Evolutionary conservation across 2,113 vertebrate genomes (phyloP), one percentile per base, ranked within the genome.

Genomic region (Chrysochloris asiatica): DNA sequence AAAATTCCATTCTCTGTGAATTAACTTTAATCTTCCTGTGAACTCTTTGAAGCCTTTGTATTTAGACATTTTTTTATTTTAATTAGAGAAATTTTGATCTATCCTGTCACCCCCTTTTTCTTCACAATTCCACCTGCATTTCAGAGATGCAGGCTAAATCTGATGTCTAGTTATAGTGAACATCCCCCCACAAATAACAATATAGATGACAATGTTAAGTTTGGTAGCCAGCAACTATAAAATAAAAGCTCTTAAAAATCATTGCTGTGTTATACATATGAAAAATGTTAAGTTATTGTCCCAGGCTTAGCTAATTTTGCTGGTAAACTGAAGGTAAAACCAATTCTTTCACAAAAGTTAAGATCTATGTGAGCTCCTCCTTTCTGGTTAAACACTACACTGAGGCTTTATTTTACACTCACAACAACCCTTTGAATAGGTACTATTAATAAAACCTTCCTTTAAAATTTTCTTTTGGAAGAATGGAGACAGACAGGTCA

Each of bases 401-500:
- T 14, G 26, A 67, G 36, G 54, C 26, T 78, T 78, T 24, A 28
- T 41, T 89, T 79, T 67, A 76, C 50, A 33, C 21, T 38, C 38
- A 77, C 14, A 33, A 78, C n/a, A 61, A 80, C 11, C 22, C 48
- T 81, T 11, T 63, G 52, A 54, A 61, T 33, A 76, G 22, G 33
- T 26, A 67, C 22, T n/a, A 47, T 59, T 33, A 93, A 38, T 48
- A 36, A 73, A 82, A 92, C 36, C 67, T 22, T 6, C 67, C 14
- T 69, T 69, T 38, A 6, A 4, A n/a, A 38, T 19, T 38, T 21
- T 38, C n/a, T 69, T 69, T 6, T 84, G 28, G 14, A 73, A 24
- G 59, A 89, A 90, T 43, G 4, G 61, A 82, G 33, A 36, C 67
- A 94, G 48, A 83, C 33, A 82, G 50, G 8, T 50, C 65, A 88